phyloP scores from a whole-genome alignment of 2,888 invertebrate species.

The Parasteatoda lunata region DNA sequence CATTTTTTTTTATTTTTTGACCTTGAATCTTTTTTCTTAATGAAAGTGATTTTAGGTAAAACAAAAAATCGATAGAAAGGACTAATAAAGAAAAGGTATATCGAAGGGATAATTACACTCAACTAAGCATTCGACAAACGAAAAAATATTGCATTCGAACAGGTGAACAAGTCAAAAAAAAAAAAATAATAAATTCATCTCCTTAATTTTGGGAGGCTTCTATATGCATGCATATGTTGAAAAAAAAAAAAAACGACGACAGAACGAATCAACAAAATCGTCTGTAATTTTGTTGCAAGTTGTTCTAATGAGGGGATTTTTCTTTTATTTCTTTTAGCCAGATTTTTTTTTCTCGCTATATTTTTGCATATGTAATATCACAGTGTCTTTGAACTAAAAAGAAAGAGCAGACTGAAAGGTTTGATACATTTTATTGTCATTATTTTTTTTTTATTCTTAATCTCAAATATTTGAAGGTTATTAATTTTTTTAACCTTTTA shows the following conservation, averaged over 20 bases:
- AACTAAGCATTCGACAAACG: not conserved
- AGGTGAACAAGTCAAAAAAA: not conserved
- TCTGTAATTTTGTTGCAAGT: not conserved
- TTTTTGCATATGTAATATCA: no score
- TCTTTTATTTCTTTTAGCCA: not conserved
- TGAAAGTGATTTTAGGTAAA: not conserved
- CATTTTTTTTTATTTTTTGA: not conserved
- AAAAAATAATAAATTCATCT: not conserved
- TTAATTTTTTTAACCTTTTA: no score
- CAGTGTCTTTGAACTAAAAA: no score
- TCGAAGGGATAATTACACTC: not conserved
- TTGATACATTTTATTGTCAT: no score
- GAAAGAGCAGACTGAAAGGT: no score
- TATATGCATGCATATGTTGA: not conserved
- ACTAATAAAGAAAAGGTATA: not conserved
- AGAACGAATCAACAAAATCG: not conserved
- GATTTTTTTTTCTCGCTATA: not conserved
- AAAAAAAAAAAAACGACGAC: not conserved
- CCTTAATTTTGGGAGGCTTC: not conserved
- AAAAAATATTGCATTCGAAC: not conserved
- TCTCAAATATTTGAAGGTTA: no score
- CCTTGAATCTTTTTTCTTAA: not conserved
- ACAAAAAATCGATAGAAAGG: not conserved
- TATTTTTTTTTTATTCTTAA: no score
- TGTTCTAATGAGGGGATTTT: not conserved